These are phyloP conservation scores for Oceanites oceanicus DNA, from an alignment of 2,113 vertebrate species.

Conservation along the genomic window DNA sequence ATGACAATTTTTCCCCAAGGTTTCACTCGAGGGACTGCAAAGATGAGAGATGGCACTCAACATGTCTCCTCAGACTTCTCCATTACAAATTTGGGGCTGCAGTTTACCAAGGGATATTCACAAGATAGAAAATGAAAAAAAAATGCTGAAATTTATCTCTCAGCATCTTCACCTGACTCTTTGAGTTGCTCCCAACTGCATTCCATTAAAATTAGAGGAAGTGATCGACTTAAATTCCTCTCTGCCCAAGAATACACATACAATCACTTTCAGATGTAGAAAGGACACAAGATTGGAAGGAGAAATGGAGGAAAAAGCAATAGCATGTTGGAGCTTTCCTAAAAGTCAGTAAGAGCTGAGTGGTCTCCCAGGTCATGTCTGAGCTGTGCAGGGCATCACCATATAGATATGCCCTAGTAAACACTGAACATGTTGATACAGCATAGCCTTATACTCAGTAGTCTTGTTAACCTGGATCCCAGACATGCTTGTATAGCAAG, in stretches of 20 bases:
- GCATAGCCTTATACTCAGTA: background rate
- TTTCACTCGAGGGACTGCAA: background rate
- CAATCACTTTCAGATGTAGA: background rate
- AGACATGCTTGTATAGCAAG: background rate
- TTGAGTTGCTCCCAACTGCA: background rate
- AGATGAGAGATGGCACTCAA: background rate
- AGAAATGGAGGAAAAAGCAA: background rate
- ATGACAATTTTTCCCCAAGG: background rate
- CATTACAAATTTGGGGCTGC: background rate
- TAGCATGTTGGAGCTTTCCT: background rate
- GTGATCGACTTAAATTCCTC: fast-evolving
- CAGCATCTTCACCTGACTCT: background rate
- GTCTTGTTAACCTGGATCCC: background rate
- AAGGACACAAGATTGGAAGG: background rate
- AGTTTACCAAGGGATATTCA: background rate
- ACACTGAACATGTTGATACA: background rate
- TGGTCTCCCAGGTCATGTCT: background rate
- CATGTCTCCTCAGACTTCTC: background rate
- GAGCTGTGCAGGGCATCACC: background rate
- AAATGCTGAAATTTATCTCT: background rate
- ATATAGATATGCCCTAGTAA: background rate
- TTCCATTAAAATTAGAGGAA: background rate
- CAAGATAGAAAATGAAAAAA: background rate
- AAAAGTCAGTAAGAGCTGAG: background rate
- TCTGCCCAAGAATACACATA: background rate